phyloP scores from a whole-genome alignment of 2,797 vertebrate species.

The Lutjanus campechanus region DNA sequence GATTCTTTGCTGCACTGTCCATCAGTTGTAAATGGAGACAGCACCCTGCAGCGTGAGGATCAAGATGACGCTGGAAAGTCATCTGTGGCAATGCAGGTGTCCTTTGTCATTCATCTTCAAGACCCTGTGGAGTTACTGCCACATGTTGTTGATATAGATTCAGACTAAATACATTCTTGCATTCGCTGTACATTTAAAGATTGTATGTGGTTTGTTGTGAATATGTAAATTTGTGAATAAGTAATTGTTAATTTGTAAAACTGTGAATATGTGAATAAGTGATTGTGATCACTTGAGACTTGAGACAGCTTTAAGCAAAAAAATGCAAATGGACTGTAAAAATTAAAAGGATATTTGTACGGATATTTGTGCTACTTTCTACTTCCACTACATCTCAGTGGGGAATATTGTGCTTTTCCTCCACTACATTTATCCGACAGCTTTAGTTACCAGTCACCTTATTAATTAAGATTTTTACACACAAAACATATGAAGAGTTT shows the following conservation, averaged over 20 bases:
- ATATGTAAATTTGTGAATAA: conserved; percentile 25
- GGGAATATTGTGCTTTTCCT: too few relatives aligned
- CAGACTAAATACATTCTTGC: conserved; percentile 54
- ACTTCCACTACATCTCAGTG: too few relatives aligned
- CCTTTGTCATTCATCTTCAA: conserved; percentile 73
- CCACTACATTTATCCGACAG: too few relatives aligned
- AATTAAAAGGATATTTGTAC: conserved; percentile 9
- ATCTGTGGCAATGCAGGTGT: conserved; percentile 56
- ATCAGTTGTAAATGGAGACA: conserved; percentile 7
- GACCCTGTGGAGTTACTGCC: conserved; percentile 73
- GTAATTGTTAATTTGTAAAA: conserved; percentile 3
- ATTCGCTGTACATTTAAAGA: conserved; percentile 2
- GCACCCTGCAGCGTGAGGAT: background rate
- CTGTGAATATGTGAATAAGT: conserved; percentile 16
- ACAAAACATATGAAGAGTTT: too few relatives aligned
- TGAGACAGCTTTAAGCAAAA: background rate
- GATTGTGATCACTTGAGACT: conserved; percentile 3
- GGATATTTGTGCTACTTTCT: too few relatives aligned
- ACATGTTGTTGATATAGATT: conserved; percentile 66
- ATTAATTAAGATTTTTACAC: too few relatives aligned
- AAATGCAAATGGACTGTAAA: background rate
- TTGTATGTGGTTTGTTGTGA: conserved; percentile 20
- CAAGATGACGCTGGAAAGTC: conserved; percentile 19
- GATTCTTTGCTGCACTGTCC: conserved; percentile 40
- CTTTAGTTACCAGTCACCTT: too few relatives aligned